These are phyloP conservation scores for Scaptomyza tumidula DNA, from an alignment of 2,888 invertebrate species.

Conservation along the genomic window DNA sequence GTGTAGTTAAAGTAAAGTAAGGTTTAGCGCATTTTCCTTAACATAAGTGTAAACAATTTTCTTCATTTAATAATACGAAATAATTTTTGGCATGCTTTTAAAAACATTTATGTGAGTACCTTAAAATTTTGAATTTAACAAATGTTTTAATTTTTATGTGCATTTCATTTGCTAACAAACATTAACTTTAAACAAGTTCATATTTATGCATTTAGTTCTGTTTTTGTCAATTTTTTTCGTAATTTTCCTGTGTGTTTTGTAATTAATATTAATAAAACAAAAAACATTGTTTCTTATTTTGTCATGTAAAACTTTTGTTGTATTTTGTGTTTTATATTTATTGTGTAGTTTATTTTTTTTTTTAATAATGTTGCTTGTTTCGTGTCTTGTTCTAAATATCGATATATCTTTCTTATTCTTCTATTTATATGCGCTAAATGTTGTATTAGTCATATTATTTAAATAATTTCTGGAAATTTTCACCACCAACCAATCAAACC, in stretches of 20 bases:
- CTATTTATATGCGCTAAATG: conserved; percentile 47
- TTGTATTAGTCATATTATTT: conserved; percentile 42
- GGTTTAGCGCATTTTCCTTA: conserved; percentile 57
- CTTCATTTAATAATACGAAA: neutral
- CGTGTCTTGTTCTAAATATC: conserved; percentile 72
- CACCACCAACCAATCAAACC: conserved; percentile 69
- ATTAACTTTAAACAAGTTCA: conserved; percentile 53
- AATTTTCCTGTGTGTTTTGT: conserved; percentile 46
- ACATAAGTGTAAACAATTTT: conserved; percentile 1
- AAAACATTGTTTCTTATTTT: conserved; percentile 69
- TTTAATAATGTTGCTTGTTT: conserved; percentile 67
- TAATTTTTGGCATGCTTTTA: conserved; percentile 56
- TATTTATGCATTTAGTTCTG: conserved; percentile 57
- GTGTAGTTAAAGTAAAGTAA: conserved; percentile 47
- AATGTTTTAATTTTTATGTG: conserved; percentile 43
- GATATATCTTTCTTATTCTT: conserved; percentile 24
- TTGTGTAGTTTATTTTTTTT: conserved; percentile 45
- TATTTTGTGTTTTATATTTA: conserved; percentile 70
- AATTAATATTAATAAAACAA: conserved; percentile 60
- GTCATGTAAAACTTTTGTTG: conserved; percentile 60
- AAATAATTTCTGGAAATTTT: conserved; percentile 51
- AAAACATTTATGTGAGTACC: conserved; percentile 19
- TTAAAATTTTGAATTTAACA: conserved; percentile 29
- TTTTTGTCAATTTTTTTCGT: conserved; percentile 49
- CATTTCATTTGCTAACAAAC: conserved; percentile 70